phyloP scores from a whole-genome alignment of 2,113 vertebrate genomes.

The Dryoscopus gambensis region DNA sequence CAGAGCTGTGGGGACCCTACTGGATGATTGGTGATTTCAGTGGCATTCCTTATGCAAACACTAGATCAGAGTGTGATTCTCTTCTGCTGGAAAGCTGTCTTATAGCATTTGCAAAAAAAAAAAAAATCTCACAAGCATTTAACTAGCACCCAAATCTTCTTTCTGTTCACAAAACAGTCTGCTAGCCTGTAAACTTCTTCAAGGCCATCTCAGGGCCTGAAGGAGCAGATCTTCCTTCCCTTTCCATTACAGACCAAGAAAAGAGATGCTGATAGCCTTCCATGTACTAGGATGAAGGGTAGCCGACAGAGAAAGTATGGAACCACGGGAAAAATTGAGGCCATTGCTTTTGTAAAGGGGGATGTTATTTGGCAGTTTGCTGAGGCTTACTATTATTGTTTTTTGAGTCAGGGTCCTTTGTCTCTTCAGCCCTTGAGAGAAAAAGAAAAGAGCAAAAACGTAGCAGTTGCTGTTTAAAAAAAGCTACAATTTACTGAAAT shows the following conservation, averaged over 20 bases:
- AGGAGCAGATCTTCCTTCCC: not conserved
- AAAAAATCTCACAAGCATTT: not conserved
- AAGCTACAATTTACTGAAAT: not conserved
- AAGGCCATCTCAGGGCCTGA: not conserved
- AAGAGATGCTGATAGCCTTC: not conserved
- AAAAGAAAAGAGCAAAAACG: not conserved
- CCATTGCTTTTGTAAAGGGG: not conserved
- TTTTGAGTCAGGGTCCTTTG: not conserved
- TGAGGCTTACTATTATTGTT: not conserved
- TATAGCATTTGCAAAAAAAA: not conserved
- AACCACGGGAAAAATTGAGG: not conserved
- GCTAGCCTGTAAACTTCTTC: not conserved
- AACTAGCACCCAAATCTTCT: not conserved
- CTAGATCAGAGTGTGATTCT: not conserved
- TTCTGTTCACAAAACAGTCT: not conserved
- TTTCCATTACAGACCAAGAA: not conserved
- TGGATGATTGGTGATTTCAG: not conserved
- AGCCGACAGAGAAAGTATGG: not conserved
- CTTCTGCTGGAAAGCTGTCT: not conserved
- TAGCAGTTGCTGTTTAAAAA: not conserved
- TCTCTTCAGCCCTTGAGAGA: not conserved
- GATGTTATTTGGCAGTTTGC: not conserved
- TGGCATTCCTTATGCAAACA: not conserved
- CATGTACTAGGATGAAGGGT: not conserved
- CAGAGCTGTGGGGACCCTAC: not conserved